Evolutionary conservation across 2,113 vertebrate species (phyloP).

Genomic region (Nyctibius bracteatus): DNA sequence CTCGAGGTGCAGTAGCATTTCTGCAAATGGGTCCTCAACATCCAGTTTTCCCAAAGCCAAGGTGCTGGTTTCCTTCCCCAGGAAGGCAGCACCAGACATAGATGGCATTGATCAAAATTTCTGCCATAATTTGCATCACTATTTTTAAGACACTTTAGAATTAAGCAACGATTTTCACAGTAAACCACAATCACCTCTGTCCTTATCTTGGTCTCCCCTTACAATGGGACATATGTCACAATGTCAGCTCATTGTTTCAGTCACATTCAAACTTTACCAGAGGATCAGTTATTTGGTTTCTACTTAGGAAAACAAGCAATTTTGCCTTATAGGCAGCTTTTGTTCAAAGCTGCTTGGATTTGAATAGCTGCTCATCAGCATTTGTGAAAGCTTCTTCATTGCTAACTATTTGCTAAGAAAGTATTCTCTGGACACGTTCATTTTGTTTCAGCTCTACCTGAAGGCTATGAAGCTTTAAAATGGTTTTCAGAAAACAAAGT

Average conservation of each 20-base stretch:
- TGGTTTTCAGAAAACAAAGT: not conserved
- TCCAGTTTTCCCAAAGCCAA: not conserved
- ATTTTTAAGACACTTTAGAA: not conserved
- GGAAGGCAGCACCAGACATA: not conserved
- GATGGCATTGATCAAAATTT: not conserved
- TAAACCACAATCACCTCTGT: not conserved
- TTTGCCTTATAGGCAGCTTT: not conserved
- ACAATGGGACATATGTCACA: not conserved
- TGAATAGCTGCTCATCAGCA: not conserved
- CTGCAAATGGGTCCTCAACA: accelerated
- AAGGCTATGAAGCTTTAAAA: not conserved
- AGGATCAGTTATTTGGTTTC: not conserved
- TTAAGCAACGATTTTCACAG: not conserved
- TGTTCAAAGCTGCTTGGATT: not conserved
- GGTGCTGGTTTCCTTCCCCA: not conserved
- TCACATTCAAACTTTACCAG: not conserved
- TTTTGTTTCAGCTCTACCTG: not conserved
- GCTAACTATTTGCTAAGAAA: not conserved
- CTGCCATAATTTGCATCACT: not conserved
- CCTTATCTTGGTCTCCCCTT: not conserved
- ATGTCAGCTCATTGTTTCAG: not conserved
- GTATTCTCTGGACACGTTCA: accelerated
- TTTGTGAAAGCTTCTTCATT: not conserved
- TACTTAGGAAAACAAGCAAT: not conserved
- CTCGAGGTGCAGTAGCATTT: accelerated